Percentiles rank a stretch among this genome's conserved stretches.
Evolutionary conservation across 2,888 invertebrate genomes (phyloP).

Genomic region (Drosophila mimica): DNA sequence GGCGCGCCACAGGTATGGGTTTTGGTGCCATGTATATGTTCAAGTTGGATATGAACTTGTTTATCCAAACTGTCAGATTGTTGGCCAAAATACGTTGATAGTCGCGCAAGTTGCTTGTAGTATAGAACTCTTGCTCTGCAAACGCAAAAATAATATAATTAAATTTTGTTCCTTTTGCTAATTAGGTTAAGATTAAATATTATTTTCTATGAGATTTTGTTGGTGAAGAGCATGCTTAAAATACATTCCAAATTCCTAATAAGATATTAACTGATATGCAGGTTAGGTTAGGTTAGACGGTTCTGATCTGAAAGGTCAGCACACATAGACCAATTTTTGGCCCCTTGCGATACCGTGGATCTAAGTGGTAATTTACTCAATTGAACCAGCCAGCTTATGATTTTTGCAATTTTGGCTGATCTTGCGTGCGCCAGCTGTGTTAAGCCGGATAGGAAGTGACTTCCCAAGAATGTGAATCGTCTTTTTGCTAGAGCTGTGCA

Average conservation of each 20-base stretch:
- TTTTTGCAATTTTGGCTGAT: no score
- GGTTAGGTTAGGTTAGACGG: no score
- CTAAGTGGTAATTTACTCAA: no score
- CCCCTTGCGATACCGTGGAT: no score
- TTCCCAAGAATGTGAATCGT: no score
- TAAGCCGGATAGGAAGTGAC: no score
- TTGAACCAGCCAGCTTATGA: no score
- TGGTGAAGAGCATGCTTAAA: not conserved
- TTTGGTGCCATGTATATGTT: slow-evolving; percentile 75
- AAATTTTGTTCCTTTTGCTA: not conserved
- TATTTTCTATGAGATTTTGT: not conserved
- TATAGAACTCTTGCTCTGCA: slow-evolving; percentile 79
- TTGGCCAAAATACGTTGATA: slow-evolving; percentile 81
- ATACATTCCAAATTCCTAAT: not conserved
- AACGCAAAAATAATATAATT: not conserved
- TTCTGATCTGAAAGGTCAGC: no score
- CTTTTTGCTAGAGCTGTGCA: no score
- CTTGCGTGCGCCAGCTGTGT: no score
- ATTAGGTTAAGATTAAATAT: not conserved
- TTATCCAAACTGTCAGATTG: slow-evolving; percentile 83
- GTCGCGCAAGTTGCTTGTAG: slow-evolving; percentile 78
- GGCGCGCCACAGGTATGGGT: slow-evolving; percentile 31
- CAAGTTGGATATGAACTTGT: slow-evolving; percentile 82
- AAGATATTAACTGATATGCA: not conserved
- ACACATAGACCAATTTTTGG: no score